phyloP scores from a whole-genome alignment of 2,888 invertebrate genomes.

The Prenolepis imparis region DNA sequence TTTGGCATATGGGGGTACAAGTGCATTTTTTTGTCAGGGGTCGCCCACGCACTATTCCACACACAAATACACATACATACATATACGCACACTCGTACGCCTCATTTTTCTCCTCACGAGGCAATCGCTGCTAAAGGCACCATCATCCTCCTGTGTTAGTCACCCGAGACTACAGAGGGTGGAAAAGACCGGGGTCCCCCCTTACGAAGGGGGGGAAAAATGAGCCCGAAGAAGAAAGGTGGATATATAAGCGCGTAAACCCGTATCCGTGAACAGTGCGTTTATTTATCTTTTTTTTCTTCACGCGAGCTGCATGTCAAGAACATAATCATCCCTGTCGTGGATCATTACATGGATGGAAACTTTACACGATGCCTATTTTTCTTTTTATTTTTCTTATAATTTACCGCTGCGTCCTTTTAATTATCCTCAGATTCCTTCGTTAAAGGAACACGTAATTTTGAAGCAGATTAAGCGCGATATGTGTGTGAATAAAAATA shows the following conservation, averaged over 20 bases:
- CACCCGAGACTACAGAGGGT: constrained; percentile 67
- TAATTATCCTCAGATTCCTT: constrained; percentile 18
- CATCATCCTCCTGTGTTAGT: constrained; percentile 67
- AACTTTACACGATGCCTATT: constrained; percentile 3
- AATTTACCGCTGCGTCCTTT: constrained; percentile 18
- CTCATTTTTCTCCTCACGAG: constrained; percentile 29
- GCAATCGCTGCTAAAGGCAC: constrained; percentile 67
- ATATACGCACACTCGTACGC: constrained; percentile 21
- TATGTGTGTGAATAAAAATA: not conserved
- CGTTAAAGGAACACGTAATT: not conserved
- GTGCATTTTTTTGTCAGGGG: constrained; percentile 67
- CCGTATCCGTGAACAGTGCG: constrained; percentile 36
- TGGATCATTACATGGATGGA: constrained; percentile 56
- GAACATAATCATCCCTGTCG: constrained; percentile 58
- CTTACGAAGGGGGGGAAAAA: constrained; percentile 36
- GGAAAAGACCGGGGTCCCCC: constrained; percentile 59
- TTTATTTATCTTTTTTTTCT: constrained; percentile 55
- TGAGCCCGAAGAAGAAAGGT: constrained; percentile 62
- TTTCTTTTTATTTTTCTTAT: constrained; percentile 9
- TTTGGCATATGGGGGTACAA: constrained; percentile 32
- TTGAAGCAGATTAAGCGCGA: not conserved
- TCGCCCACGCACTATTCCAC: constrained; percentile 68
- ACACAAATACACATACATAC: constrained; percentile 33
- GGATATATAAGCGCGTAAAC: constrained; percentile 36
- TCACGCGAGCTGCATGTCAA: constrained; percentile 54